phyloP scores from a whole-genome alignment of 2,797 vertebrate species.

The Neosilurus mollespiculum region DNA sequence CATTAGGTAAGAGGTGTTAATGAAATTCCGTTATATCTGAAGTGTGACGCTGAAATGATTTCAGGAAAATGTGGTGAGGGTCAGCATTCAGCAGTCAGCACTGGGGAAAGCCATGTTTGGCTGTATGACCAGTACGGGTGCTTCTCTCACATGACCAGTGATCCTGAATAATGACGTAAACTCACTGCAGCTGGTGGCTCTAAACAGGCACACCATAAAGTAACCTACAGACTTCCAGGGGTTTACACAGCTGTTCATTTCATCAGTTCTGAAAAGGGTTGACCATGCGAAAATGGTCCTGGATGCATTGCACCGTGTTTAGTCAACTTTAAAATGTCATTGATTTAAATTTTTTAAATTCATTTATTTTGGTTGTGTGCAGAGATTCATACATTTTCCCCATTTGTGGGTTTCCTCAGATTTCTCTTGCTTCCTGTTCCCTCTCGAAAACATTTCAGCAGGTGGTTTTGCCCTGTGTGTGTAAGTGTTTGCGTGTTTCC shows the following conservation, averaged over 20 bases:
- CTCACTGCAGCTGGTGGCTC: conserved; percentile 17
- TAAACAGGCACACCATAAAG: conserved; percentile 15
- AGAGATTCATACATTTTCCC: background rate
- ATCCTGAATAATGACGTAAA: conserved; percentile 23
- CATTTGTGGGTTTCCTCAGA: background rate
- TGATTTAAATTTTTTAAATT: background rate
- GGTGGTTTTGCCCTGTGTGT: background rate
- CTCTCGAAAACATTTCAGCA: background rate
- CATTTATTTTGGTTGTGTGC: background rate
- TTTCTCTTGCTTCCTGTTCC: background rate
- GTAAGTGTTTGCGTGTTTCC: background rate
- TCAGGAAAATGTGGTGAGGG: background rate
- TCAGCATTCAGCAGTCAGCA: background rate
- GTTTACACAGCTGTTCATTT: conserved; percentile 37
- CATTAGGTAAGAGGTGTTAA: conserved; percentile 3
- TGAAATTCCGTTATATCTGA: conserved; percentile 23
- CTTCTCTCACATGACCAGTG: conserved; percentile 4
- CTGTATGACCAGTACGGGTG: background rate
- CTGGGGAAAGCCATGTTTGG: conserved; percentile 27
- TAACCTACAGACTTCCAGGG: conserved; percentile 11
- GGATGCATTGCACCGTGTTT: background rate
- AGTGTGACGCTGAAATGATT: background rate
- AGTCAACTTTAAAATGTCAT: background rate
- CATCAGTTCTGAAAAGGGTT: conserved; percentile 13
- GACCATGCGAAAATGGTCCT: background rate